A percentile compares a stretch with the other conserved stretches of the same genome.
phyloP scores from a whole-genome alignment of 2,888 invertebrate species.

The Platycnemis pennipes region DNA sequence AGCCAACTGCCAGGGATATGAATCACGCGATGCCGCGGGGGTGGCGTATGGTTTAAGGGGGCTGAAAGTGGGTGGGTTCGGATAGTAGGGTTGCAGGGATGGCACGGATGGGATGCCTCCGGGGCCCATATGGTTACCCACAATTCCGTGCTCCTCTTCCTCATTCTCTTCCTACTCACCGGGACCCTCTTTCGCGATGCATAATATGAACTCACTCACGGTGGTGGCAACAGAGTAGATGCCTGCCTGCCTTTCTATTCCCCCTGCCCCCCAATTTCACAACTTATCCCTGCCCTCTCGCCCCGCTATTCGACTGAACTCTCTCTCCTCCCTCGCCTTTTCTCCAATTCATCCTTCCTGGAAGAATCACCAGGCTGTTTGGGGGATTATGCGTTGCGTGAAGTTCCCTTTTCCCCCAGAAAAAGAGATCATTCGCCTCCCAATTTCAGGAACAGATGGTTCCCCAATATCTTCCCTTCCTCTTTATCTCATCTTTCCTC shows the following conservation, averaged over 20 bases:
- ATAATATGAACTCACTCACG: no score
- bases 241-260: no score
- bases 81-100: no score
- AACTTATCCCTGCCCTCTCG: no score
- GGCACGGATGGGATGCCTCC: background rate
- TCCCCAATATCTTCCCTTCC: background rate
- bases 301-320: no score
- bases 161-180: background rate
- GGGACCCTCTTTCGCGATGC: background rate
- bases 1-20: background rate
- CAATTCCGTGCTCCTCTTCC: background rate
- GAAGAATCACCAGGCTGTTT: background rate
- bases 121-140: background rate
- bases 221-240: no score
- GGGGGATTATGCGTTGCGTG: slow-evolving; percentile 33
- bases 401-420: no score
- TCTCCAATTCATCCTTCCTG: no score
- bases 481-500: background rate
- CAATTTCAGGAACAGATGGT: slow-evolving; percentile 57
- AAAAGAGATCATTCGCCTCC: background rate
- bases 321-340: no score
- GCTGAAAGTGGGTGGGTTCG: no score
- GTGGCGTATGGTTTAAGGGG: no score
- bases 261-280: no score
- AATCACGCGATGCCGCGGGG: background rate